A percentile compares a stretch with the other conserved stretches of the same genome.
These are phyloP conservation scores for Drosophila ananassae DNA, from an alignment of 1,140 invertebrate species.

Conservation along the genomic window DNA sequence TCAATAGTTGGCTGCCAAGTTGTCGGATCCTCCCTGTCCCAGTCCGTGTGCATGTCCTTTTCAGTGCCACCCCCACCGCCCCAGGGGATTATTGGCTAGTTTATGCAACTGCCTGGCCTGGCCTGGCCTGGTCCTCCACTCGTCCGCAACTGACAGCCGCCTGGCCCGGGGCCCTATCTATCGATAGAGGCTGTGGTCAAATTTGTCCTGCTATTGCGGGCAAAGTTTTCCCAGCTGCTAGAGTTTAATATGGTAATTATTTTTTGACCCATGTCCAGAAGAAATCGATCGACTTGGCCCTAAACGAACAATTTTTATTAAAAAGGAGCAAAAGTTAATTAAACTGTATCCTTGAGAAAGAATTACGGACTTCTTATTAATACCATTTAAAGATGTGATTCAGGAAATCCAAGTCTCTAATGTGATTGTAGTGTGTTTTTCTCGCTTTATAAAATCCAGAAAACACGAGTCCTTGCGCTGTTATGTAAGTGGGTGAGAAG, in stretches of 20 bases:
- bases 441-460: conserved; percentile 14
- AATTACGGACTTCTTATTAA: not conserved
- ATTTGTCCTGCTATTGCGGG: conserved; percentile 52
- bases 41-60: conserved; percentile 4
- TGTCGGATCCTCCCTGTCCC: conserved; percentile 2
- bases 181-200: conserved; percentile 64
- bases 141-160: conserved; percentile 29
- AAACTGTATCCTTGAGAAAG: not conserved
- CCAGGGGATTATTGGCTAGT: conserved; percentile 72
- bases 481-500: conserved; percentile 3
- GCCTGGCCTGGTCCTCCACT: not conserved
- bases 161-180: conserved; percentile 61
- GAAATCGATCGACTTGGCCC: conserved; percentile 13
- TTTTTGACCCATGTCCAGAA: conserved; percentile 20
- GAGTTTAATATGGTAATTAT: conserved; percentile 76
- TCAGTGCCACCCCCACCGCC: conserved; percentile 25
- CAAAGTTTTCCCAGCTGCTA: conserved; percentile 51
- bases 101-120: conserved; percentile 56
- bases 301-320: conserved; percentile 1
- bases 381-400: not conserved
- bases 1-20: conserved; percentile 51
- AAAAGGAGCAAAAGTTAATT: not conserved
- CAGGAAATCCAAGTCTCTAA: conserved; percentile 17
- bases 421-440: conserved; percentile 33
- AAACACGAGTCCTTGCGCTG: conserved; percentile 20